A percentile compares a stretch with the other conserved stretches of the same genome.
Conservation (phyloP, 2,113 vertebrate species). For the Arvicanthis niloticus region DNA sequence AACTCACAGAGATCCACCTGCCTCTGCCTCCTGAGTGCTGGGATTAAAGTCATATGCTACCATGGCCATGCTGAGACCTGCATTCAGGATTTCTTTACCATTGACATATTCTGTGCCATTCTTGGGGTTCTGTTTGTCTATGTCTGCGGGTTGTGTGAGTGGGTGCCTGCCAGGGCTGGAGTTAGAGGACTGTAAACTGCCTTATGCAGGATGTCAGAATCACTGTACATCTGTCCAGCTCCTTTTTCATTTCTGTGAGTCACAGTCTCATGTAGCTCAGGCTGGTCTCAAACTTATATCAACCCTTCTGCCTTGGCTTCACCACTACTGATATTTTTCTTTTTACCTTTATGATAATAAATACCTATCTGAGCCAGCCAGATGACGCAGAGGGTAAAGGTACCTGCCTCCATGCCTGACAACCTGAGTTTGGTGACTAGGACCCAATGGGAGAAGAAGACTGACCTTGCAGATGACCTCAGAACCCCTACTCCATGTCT, state of each 20-base stretch:
- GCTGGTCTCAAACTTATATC: neutral
- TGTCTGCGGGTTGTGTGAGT: neutral
- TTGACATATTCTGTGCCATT: neutral
- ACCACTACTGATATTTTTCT: neutral
- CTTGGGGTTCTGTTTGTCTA: neutral
- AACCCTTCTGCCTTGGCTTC: neutral
- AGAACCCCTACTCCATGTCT: neutral
- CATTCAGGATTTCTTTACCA: neutral
- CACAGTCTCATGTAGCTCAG: neutral
- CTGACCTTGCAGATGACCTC: neutral
- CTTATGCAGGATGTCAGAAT: no score
- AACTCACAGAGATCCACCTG: neutral
- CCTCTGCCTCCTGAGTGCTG: neutral
- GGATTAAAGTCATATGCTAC: neutral
- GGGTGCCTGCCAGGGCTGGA: neutral
- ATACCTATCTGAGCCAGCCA: neutral
- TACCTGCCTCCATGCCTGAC: neutral
- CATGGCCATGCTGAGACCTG: neutral
- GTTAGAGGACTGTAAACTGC: neutral
- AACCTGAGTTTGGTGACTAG: neutral
- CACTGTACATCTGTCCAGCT: no score
- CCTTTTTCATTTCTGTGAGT: neutral
- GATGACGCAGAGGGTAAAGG: neutral
- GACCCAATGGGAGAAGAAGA: neutral
- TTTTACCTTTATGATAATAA: slow-evolving; percentile 36